Percentiles rank a stretch among this genome's conserved stretches.
Conservation (phyloP, 1,140 invertebrate species). For the Palaemon carinicauda region DNA sequence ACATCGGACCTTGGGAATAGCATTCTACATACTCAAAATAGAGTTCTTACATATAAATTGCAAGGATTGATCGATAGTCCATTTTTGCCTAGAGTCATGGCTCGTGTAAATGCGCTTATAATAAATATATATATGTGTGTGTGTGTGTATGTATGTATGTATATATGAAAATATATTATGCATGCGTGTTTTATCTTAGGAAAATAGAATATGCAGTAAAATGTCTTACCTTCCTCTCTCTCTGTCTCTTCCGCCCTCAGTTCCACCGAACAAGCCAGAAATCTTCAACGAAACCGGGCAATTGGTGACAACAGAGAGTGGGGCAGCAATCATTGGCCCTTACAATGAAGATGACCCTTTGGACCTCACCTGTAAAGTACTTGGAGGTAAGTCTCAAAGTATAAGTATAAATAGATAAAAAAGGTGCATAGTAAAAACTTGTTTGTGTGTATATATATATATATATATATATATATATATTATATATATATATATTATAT, state of each 20-base stretch:
- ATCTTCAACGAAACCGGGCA: constrained; percentile 81
- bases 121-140: too few relatives aligned
- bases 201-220: background rate
- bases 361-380: constrained; percentile 82
- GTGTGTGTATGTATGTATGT: too few relatives aligned
- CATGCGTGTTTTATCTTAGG: too few relatives aligned
- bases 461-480: background rate
- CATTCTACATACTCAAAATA: too few relatives aligned
- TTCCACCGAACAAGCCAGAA: constrained; percentile 80
- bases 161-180: too few relatives aligned
- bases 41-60: too few relatives aligned
- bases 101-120: too few relatives aligned
- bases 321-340: constrained; percentile 74
- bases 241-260: constrained; percentile 71
- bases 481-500: constrained; percentile 19
- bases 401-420: too few relatives aligned
- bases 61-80: too few relatives aligned
- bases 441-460: background rate
- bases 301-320: constrained; percentile 69
- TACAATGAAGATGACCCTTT: constrained; percentile 84
- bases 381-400: constrained; percentile 75
- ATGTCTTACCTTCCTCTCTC: background rate
- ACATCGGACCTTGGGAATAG: too few relatives aligned
- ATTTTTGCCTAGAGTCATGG: too few relatives aligned
- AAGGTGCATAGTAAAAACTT: too few relatives aligned